Evolutionary conservation across 2,113 vertebrate genomes (phyloP).

Genomic region (Cricetomys ansorgei): DNA sequence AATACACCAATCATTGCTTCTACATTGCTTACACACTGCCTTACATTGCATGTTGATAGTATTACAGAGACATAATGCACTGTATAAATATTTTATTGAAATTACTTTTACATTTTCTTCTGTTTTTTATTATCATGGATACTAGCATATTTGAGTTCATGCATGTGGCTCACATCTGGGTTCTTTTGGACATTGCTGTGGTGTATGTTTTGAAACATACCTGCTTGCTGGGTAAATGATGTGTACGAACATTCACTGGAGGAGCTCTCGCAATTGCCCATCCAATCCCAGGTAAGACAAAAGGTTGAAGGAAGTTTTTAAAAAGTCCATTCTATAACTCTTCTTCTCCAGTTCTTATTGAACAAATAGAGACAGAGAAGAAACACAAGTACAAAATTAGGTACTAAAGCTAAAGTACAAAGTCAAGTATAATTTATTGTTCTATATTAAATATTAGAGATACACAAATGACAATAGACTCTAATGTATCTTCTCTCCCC

Average conservation of each 20-base stretch:
- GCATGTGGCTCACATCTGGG: not conserved
- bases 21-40: not conserved
- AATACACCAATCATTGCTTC: not conserved
- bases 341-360: not conserved
- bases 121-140: constrained; percentile 42
- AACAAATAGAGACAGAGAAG: not conserved
- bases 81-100: not conserved
- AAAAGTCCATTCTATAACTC: not conserved
- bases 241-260: not conserved
- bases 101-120: constrained; percentile 34
- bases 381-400: not conserved
- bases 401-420: not conserved
- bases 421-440: not conserved
- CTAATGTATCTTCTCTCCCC: not conserved
- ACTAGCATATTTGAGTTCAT: constrained; percentile 18
- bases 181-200: not conserved
- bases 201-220: not conserved
- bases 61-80: not conserved
- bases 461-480: not conserved
- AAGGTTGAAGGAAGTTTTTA: not conserved
- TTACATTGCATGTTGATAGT: not conserved
- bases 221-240: not conserved
- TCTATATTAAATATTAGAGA: not conserved
- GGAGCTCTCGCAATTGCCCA: not conserved
- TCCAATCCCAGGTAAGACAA: not conserved